Evolutionary conservation across 2,888 invertebrate genomes (phyloP).

Genomic region (Slavum lentiscoides): DNA sequence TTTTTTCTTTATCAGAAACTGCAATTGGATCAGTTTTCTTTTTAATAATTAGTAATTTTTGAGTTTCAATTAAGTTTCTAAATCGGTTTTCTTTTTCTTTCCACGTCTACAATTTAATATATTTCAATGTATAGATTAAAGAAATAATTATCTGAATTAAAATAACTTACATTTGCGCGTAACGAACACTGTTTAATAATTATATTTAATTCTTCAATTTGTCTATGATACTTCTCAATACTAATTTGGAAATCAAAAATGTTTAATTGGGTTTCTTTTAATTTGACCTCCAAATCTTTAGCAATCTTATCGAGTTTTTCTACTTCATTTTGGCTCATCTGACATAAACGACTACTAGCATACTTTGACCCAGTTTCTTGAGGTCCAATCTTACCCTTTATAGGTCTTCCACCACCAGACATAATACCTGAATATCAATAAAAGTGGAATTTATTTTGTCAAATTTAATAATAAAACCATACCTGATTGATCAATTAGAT

Average conservation of each 20-base stretch:
- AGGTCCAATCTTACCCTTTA: constrained; percentile 82
- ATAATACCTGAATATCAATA: constrained; percentile 72
- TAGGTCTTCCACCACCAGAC: constrained; percentile 77
- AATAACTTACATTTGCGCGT: constrained; percentile 33
- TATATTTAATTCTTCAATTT: constrained; percentile 23
- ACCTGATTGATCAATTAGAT: constrained; percentile 84
- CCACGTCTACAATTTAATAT: constrained; percentile 4
- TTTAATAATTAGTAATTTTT: constrained; percentile 25
- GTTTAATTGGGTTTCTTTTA: constrained; percentile 25
- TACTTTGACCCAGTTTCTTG: constrained; percentile 64
- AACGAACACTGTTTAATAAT: constrained; percentile 29
- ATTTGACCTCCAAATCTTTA: constrained; percentile 61
- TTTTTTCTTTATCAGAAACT: constrained; percentile 28
- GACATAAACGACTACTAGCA: constrained; percentile 58
- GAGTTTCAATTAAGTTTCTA: constrained; percentile 22
- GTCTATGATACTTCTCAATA: neutral
- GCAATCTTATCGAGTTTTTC: constrained; percentile 63
- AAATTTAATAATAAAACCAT: constrained; percentile 55
- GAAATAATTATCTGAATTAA: neutral
- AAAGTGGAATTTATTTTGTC: neutral
- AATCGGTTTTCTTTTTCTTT: constrained; percentile 36
- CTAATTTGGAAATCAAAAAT: constrained; percentile 19
- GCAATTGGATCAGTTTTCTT: constrained; percentile 38
- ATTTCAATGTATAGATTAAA: neutral
- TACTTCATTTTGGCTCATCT: constrained; percentile 57